Base-by-base conservation (phyloP, 2,113 vertebrate genomes). In the Onychostruthus taczanowskii region DNA sequence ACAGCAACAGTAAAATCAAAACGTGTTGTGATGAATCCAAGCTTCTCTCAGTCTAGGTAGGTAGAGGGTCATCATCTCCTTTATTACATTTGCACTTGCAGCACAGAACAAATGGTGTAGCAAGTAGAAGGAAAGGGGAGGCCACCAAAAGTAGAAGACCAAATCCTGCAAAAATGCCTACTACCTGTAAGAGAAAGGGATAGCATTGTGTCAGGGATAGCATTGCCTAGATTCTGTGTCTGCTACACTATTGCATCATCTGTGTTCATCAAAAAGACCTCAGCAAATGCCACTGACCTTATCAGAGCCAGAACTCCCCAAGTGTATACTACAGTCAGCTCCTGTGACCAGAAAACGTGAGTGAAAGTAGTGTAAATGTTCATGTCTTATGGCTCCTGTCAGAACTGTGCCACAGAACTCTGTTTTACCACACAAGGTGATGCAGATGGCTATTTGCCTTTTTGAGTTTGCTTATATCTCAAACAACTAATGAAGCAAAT, bases 1-100 rank as follows among this genome's bases (percentile, higher is more conserved):
- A 96, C 73, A 81, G 52, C 83, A 75, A 93, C 41, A 63, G 61
- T 67, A 87, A 96, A 93, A 89, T 44, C 77, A 20, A 39, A 94
- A 85, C 18, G 10, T 31, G 49, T 27, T 90, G 92, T 62, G 59
- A 59, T 24, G 68, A 94, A 66, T 69, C 87, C 95, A 84, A 3
- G 82, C 44, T 33, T 20, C 58, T 76, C 67, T 15, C 63, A 37
- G 64, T 92, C 97, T 99, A 99, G 94, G 99, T 99, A 61, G 99
- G 99, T 9, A 99, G 88, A 5, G 99, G 99, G 97, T 99, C 99
- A 19, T 99, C 99, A 13, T 99, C 99, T 4, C 99, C 99, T 98
- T 99, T 99, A 97, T 98, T 99, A 98, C 99, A 99, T 90, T 99
- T 99, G 97, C 99, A 99, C 92, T 99, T 99, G 98, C 99, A 99